These are phyloP conservation scores for Lamellibrachia satsuma DNA, from an alignment of 2,888 invertebrate genomes.

Conservation along the genomic window DNA sequence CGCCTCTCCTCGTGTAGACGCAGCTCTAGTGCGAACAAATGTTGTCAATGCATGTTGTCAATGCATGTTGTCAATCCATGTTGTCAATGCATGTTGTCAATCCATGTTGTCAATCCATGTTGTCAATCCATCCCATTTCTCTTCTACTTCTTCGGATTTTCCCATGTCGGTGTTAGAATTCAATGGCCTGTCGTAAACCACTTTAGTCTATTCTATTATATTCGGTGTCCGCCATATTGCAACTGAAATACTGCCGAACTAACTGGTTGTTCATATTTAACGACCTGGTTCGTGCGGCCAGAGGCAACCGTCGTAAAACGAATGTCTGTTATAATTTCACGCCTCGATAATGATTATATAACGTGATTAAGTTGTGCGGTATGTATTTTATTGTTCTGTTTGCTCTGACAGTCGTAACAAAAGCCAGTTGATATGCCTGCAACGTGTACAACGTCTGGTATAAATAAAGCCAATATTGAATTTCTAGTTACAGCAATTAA, in stretches of 20 bases:
- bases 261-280: neutral
- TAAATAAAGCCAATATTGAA: neutral
- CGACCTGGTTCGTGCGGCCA: neutral
- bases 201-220: neutral
- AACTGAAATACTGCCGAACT: neutral
- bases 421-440: neutral
- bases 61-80: too few relatives aligned
- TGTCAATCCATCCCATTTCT: too few relatives aligned
- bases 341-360: neutral
- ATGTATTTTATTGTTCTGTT: neutral
- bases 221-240: neutral
- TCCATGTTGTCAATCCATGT: too few relatives aligned
- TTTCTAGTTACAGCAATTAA: neutral
- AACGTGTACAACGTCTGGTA: neutral
- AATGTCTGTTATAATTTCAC: neutral
- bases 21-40: too few relatives aligned
- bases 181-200: conserved; percentile 17
- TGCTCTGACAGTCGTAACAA: neutral
- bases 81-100: too few relatives aligned
- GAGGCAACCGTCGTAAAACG: neutral
- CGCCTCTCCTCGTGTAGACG: too few relatives aligned
- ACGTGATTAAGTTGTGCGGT: neutral
- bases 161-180: neutral
- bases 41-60: too few relatives aligned
- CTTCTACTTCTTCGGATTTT: neutral